These are phyloP conservation scores for Chironomus striatipennis DNA, from an alignment of 1,140 invertebrate species.

Conservation along the genomic window DNA sequence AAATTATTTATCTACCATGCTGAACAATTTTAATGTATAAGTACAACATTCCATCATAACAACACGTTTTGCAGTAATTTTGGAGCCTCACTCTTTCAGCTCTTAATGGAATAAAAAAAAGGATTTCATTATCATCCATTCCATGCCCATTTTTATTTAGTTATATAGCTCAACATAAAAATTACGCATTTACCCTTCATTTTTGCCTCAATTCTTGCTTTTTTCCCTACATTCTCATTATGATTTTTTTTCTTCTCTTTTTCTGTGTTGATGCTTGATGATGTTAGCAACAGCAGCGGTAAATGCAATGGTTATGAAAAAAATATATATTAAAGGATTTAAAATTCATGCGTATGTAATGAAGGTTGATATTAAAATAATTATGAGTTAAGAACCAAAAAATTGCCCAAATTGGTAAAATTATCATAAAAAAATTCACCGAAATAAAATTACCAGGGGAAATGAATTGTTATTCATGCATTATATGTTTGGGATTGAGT, in stretches of 20 bases:
- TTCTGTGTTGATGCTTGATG: too few relatives aligned
- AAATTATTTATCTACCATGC: not conserved
- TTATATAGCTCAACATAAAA: not conserved
- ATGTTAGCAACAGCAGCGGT: too few relatives aligned
- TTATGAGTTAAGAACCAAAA: conserved; percentile 14
- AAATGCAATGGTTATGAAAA: too few relatives aligned
- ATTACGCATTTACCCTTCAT: conserved; percentile 8
- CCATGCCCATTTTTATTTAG: too few relatives aligned
- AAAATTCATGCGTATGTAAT: conserved; percentile 8
- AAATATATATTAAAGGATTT: not conserved
- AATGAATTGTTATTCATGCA: too few relatives aligned
- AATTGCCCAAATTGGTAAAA: conserved; percentile 5
- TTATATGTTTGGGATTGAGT: too few relatives aligned
- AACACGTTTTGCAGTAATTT: conserved; percentile 1
- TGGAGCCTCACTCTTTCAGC: not conserved
- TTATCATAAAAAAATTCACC: not conserved
- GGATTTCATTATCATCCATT: not conserved
- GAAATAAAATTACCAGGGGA: too few relatives aligned
- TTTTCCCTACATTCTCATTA: not conserved
- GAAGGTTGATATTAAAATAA: conserved; percentile 14
- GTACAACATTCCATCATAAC: conserved; percentile 11
- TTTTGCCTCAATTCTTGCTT: not conserved
- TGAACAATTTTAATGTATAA: not conserved
- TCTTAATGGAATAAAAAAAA: not conserved
- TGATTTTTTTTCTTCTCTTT: too few relatives aligned